A percentile compares a stretch with the other conserved stretches of the same genome.
Conservation (phyloP, 2,888 invertebrate species). For the Pammene aurita region DNA sequence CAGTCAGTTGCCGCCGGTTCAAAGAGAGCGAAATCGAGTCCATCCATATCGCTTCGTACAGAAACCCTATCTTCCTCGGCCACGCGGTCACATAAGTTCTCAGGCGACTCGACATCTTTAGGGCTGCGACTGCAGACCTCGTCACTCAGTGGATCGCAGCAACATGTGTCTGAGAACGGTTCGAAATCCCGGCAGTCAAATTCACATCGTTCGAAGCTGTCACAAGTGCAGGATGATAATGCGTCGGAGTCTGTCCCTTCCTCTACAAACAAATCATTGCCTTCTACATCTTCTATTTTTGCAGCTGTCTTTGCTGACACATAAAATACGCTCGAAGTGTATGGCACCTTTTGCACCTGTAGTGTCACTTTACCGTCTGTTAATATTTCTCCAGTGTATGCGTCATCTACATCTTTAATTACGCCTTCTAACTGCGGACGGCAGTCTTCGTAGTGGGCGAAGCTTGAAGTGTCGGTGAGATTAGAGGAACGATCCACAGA, state of each 20-base stretch:
- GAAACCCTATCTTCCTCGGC: constrained; percentile 75
- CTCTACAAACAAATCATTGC: constrained; percentile 65
- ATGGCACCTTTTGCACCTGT: constrained; percentile 78
- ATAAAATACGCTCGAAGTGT: constrained; percentile 74
- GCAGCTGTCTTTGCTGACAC: constrained; percentile 67
- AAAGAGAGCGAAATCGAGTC: constrained; percentile 86
- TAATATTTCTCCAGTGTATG: constrained; percentile 53
- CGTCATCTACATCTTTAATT: constrained; percentile 54
- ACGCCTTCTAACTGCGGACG: constrained; percentile 67
- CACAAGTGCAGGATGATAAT: constrained; percentile 81
- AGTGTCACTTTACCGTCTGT: constrained; percentile 59
- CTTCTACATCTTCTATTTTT: constrained; percentile 61
- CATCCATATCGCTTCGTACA: constrained; percentile 85
- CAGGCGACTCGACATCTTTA: constrained; percentile 77
- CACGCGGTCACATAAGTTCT: constrained; percentile 70
- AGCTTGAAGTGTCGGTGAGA: constrained; percentile 78
- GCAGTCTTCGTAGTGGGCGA: constrained; percentile 77
- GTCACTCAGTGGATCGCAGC: constrained; percentile 80
- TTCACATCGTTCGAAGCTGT: constrained; percentile 82
- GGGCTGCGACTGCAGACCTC: constrained; percentile 79
- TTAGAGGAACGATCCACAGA: constrained; percentile 78
- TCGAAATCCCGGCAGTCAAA: constrained; percentile 84
- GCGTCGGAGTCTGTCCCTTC: constrained; percentile 79
- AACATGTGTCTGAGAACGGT: constrained; percentile 85
- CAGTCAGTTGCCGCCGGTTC: constrained; percentile 81